These are phyloP conservation scores for Bufo bufo DNA, from an alignment of 2,113 vertebrate genomes.

Conservation along the genomic window DNA sequence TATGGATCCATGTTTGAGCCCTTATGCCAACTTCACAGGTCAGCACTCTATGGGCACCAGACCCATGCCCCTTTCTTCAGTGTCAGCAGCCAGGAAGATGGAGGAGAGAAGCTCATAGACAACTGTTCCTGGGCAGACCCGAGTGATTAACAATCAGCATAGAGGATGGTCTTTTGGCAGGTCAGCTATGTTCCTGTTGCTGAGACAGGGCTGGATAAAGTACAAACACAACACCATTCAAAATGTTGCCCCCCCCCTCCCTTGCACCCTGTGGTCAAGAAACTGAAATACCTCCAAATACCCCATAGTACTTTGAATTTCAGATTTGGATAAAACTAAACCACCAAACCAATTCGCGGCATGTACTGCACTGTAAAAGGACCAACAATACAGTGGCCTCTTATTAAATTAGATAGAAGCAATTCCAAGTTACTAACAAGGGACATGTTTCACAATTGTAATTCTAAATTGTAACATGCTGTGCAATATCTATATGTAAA, in stretches of 20 bases:
- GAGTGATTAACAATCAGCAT: background rate
- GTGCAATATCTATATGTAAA: background rate
- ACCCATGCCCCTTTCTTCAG: background rate
- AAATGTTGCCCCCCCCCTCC: no score
- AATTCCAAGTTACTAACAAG: background rate
- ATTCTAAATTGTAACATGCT: background rate
- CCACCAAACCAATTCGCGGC: background rate
- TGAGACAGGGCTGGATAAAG: background rate
- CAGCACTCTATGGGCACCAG: background rate
- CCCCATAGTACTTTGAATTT: background rate
- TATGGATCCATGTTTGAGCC: no score
- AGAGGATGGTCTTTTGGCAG: background rate
- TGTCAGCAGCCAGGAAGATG: background rate
- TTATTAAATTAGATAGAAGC: background rate
- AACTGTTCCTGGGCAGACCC: background rate
- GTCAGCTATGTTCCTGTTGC: background rate
- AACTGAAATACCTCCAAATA: background rate
- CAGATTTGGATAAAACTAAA: background rate
- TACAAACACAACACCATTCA: background rate
- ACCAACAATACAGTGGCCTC: background rate
- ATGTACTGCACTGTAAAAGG: background rate
- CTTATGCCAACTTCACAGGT: background rate
- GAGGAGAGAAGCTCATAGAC: background rate
- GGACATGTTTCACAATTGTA: background rate
- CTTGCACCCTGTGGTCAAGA: background rate